phyloP scores from a whole-genome alignment of 2,888 invertebrate species.

The Trisateles emortualis region DNA sequence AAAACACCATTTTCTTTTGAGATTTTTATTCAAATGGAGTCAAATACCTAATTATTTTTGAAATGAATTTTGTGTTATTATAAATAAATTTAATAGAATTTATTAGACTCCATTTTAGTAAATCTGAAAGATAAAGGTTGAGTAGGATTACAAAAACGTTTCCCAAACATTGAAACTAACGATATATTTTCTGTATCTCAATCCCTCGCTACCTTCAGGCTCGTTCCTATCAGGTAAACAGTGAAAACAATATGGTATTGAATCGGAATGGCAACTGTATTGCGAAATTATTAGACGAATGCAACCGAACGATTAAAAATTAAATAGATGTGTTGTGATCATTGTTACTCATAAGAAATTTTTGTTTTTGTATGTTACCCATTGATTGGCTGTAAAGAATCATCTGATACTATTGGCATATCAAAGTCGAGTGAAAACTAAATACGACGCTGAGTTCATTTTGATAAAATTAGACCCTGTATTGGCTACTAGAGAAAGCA shows the following conservation, averaged over 20 bases:
- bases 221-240: constrained; percentile 95
- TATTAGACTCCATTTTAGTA: constrained; percentile 41
- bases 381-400: constrained; percentile 77
- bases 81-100: constrained; percentile 8
- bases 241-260: constrained; percentile 76
- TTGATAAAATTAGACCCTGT: constrained; percentile 70
- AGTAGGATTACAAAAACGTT: constrained; percentile 53
- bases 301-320: constrained; percentile 62
- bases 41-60: constrained; percentile 25
- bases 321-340: constrained; percentile 79
- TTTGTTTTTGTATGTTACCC: constrained; percentile 61
- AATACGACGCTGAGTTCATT: constrained; percentile 50
- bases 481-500: constrained; percentile 74
- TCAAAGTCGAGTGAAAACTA: constrained; percentile 44
- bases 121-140: constrained; percentile 49
- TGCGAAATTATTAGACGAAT: constrained; percentile 84
- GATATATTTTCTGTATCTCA: constrained; percentile 85
- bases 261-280: constrained; percentile 85
- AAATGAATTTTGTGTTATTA: constrained; percentile 16
- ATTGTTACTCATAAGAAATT: constrained; percentile 65
- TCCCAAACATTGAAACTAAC: constrained; percentile 82
- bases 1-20: constrained; percentile 48
- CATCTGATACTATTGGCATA: constrained; percentile 57
- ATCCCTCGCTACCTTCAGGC: constrained; percentile 92
- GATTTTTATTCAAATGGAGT: constrained; percentile 54